phyloP scores from a whole-genome alignment of 1,140 invertebrate species.

The Ceratitis capitata region DNA sequence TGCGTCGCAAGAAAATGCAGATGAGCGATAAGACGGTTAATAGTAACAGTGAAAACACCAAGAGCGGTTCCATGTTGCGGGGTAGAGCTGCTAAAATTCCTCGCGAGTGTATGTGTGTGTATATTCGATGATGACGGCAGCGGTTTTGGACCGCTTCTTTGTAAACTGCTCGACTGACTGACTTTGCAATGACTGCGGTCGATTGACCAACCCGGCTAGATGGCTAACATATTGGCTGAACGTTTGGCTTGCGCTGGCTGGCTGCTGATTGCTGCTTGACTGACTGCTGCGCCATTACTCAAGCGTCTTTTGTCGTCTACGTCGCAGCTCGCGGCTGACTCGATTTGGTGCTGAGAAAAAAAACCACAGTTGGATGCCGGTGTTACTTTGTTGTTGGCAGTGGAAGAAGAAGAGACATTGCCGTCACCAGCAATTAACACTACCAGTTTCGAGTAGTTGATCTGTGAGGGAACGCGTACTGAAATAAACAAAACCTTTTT shows the following conservation, averaged over 20 bases:
- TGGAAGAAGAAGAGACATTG: background rate
- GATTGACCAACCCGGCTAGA: background rate
- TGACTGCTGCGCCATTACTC: background rate
- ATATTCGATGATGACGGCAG: background rate
- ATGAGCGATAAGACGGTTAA: background rate
- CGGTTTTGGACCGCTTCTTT: constrained; percentile 10
- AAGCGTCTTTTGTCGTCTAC: background rate
- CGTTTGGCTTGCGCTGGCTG: no score
- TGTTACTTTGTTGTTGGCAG: background rate
- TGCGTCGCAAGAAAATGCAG: background rate
- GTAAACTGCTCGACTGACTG: constrained; percentile 25
- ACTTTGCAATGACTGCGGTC: background rate
- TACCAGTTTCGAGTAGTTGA: background rate
- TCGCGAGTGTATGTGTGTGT: background rate
- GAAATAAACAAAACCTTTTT: background rate
- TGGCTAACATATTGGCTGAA: background rate
- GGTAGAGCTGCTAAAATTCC: background rate
- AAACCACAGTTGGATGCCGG: background rate
- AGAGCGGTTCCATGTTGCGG: background rate
- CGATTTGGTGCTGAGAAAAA: background rate
- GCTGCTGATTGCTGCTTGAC: no score
- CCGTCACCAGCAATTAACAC: background rate
- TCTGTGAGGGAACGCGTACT: background rate
- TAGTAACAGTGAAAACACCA: background rate
- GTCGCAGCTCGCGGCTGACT: background rate